Evolutionary conservation across 1,140 invertebrate species (phyloP).

Genomic region (Conopomorpha cramerella): DNA sequence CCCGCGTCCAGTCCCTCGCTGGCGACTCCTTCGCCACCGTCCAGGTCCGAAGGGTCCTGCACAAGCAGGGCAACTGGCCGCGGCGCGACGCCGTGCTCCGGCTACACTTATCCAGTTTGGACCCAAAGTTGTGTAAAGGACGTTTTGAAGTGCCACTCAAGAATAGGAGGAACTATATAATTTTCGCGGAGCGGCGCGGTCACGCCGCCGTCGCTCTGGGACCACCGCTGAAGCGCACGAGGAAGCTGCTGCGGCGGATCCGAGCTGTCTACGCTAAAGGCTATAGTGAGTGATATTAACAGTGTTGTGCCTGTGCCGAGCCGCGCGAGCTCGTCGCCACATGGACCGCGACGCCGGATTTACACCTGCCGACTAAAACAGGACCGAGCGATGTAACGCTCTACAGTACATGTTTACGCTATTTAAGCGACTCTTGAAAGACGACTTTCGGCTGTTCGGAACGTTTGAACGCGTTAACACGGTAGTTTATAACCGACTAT

Average conservation of each 20-base stretch:
- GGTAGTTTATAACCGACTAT: too few species aligned
- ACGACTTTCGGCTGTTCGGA: too few species aligned
- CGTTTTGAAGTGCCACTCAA: constrained; percentile 47
- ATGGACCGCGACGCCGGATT: constrained; percentile 19
- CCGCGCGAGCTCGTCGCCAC: constrained; percentile 10
- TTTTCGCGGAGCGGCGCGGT: constrained; percentile 46
- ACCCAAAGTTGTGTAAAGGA: constrained; percentile 33
- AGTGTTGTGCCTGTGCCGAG: constrained; percentile 1
- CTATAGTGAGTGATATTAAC: constrained; percentile 58
- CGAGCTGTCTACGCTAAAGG: constrained; percentile 45
- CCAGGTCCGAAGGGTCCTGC: constrained; percentile 33
- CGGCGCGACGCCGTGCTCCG: constrained; percentile 33
- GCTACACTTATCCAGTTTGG: constrained; percentile 26
- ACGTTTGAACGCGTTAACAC: too few species aligned
- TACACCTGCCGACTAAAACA: too few species aligned
- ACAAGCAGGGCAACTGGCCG: constrained; percentile 41
- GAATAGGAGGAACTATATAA: constrained; percentile 47
- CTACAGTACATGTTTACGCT: too few species aligned
- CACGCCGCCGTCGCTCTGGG: constrained; percentile 44
- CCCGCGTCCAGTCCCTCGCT: constrained; percentile 42
- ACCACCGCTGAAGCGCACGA: constrained; percentile 37
- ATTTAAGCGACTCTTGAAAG: too few species aligned
- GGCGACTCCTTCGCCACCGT: constrained; percentile 34
- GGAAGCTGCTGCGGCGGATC: constrained; percentile 39
- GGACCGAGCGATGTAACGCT: too few species aligned